Conservation (phyloP, 2,797 vertebrate species). For the Paramormyrops hopkinsi region DNA sequence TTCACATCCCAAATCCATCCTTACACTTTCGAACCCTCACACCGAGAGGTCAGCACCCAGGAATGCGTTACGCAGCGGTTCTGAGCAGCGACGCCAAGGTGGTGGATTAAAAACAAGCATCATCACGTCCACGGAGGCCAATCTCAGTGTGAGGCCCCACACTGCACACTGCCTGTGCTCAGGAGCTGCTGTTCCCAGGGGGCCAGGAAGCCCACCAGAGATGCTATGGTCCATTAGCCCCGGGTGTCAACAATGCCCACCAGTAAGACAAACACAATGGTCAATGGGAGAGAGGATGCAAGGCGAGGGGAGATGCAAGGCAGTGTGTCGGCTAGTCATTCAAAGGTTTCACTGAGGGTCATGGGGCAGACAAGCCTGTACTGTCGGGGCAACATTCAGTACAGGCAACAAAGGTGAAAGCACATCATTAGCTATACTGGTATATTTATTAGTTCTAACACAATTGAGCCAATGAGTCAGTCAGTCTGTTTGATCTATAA, state of each 20-base stretch:
- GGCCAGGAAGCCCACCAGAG: not conserved
- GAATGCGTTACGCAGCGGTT: not conserved
- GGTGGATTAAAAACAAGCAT: slow-evolving; percentile 1
- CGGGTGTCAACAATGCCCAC: slow-evolving; percentile 29
- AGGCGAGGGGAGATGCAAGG: not conserved
- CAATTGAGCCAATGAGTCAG: not conserved
- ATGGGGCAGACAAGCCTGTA: not conserved
- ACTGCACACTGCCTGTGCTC: not conserved
- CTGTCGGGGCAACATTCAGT: not conserved
- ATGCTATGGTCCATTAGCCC: not conserved
- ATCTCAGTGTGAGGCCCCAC: not conserved
- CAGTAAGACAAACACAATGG: slow-evolving; percentile 39
- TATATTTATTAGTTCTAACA: not conserved
- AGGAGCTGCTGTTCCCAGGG: not conserved
- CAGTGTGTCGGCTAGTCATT: not conserved
- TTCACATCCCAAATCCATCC: not conserved
- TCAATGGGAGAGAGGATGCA: slow-evolving; percentile 18
- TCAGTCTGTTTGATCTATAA: not conserved
- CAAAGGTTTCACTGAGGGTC: not conserved
- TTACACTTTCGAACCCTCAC: slow-evolving; percentile 10
- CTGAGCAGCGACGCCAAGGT: not conserved
- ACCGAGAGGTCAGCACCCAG: slow-evolving; percentile 3
- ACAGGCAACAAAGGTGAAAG: not conserved
- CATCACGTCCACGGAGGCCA: not conserved
- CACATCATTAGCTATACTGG: not conserved